These are phyloP conservation scores for Anguilla pacifica DNA, from an alignment of 2,797 vertebrate species.

Conservation along the genomic window DNA sequence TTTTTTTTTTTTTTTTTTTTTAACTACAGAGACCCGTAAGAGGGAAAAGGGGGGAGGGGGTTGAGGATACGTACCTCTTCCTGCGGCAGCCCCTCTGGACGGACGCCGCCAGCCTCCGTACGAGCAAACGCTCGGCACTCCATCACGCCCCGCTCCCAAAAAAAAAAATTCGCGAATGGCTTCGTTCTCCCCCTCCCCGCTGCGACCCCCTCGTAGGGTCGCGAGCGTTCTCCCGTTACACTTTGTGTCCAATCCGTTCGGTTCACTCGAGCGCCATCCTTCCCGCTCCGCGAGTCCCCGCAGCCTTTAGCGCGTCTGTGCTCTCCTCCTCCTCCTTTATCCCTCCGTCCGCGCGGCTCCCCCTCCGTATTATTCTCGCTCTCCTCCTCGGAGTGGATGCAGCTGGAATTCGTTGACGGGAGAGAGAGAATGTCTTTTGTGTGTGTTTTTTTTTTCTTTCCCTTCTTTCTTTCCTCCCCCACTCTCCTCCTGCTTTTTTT, in stretches of 20 bases:
- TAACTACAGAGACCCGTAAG: neutral
- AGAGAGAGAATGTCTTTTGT: conserved; percentile 21
- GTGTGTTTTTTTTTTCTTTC: conserved; percentile 34
- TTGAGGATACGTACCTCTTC: conserved; percentile 49
- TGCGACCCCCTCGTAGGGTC: conserved; percentile 36
- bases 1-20: too few relatives aligned
- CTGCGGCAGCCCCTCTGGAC: conserved; percentile 54
- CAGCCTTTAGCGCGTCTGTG: neutral
- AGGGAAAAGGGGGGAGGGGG: neutral
- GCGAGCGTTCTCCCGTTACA: conserved; percentile 22
- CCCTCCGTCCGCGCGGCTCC: neutral
- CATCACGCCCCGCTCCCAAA: conserved; percentile 73
- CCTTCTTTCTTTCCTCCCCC: conserved; percentile 24
- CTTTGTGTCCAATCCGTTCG: conserved; percentile 48
- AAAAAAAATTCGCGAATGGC: conserved; percentile 21
- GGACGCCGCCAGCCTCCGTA: conserved; percentile 60
- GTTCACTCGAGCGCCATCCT: conserved; percentile 42
- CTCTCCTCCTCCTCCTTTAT: conserved; percentile 23
- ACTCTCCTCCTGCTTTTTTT: neutral
- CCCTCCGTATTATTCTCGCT: neutral
- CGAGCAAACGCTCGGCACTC: conserved; percentile 74
- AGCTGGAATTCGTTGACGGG: conserved; percentile 10
- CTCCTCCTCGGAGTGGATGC: neutral
- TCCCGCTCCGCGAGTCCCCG: neutral
- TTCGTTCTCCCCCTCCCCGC: neutral